Base-by-base conservation (phyloP, 2,888 invertebrate species). In the Microdon myrmicae region DNA sequence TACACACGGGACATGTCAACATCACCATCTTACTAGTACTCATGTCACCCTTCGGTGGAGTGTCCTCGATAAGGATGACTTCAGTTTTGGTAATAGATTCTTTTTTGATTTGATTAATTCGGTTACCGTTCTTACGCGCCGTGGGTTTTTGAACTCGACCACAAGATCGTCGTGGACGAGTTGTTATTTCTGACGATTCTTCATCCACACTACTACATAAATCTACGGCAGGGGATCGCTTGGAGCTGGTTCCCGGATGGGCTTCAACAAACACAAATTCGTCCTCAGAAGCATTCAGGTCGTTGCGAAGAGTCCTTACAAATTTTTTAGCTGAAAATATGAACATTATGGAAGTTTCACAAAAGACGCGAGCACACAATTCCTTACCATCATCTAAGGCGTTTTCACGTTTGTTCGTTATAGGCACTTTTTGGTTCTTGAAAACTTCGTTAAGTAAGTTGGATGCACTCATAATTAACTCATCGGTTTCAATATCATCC, bases 1-100 rank as follows among this genome's bases (percentile, higher is more conserved):
- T 59, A 19, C 70, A 70, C 17, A 70, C 48, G 6, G 68, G 28
- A 22, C 70, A 70, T 1, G 6, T 39, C 1, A 67, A n/a, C n/a
- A n/a, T n/a, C n/a, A n/a, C n/a, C n/a, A n/a, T n/a, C n/a, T n/a
- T n/a, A n/a, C n/a, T n/a, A n/a, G n/a, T n/a, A n/a, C n/a, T n/a
- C n/a, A n/a, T n/a, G n/a, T n/a, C n/a, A n/a, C n/a, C n/a, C n/a
- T n/a, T n/a, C n/a, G n/a, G n/a, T n/a, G n/a, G n/a, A n/a, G n/a
- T n/a, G n/a, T 35, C 22, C 3, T 22, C 29, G 4, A 38, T 9
- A 1, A 12, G n/a, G 20, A 37, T 20, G 1, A 22, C 10, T 1
- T 31, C n/a, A 3, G 14, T 8, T 3, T 8, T 7, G 1, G 12
- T 17, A 8, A 19, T 12, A 0, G 48, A 37, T 8, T 49, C 58